Conservation (phyloP, 2,888 invertebrate genomes). For the Cerastis leucographa region DNA sequence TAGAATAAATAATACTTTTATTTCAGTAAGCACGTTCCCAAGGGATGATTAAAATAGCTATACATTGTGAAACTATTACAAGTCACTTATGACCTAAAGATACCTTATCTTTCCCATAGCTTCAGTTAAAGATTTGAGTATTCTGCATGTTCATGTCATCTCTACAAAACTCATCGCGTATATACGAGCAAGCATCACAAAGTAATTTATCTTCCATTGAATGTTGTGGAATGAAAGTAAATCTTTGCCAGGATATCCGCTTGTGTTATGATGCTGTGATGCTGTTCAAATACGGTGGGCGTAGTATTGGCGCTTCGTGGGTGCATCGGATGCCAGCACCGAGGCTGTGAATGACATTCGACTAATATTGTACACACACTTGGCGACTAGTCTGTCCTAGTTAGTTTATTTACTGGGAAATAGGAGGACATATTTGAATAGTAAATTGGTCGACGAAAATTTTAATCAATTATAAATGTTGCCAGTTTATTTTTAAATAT, state of each 20-base stretch:
- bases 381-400: slow-evolving; percentile 35
- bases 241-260: slow-evolving; percentile 28
- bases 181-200: background rate
- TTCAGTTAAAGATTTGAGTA: background rate
- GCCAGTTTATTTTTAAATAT: slow-evolving; percentile 1
- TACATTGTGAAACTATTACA: background rate
- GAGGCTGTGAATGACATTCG: slow-evolving; percentile 33
- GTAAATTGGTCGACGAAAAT: background rate
- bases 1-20: background rate
- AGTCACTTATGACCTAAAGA: background rate
- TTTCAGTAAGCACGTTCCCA: background rate
- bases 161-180: background rate
- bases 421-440: slow-evolving; percentile 5
- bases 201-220: background rate
- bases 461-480: background rate
- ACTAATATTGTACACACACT: slow-evolving; percentile 38
- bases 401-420: slow-evolving; percentile 28
- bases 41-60: background rate
- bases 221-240: slow-evolving; percentile 3
- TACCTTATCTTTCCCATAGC: background rate
- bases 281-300: slow-evolving; percentile 14
- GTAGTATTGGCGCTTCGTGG: slow-evolving; percentile 23
- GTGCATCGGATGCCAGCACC: slow-evolving; percentile 38
- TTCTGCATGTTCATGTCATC: background rate
- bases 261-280: slow-evolving; percentile 21